Evolutionary conservation across 2,797 vertebrate species (phyloP), one percentile per base, ranked within the genome.

Genomic region (Sibirionetta formosa): DNA sequence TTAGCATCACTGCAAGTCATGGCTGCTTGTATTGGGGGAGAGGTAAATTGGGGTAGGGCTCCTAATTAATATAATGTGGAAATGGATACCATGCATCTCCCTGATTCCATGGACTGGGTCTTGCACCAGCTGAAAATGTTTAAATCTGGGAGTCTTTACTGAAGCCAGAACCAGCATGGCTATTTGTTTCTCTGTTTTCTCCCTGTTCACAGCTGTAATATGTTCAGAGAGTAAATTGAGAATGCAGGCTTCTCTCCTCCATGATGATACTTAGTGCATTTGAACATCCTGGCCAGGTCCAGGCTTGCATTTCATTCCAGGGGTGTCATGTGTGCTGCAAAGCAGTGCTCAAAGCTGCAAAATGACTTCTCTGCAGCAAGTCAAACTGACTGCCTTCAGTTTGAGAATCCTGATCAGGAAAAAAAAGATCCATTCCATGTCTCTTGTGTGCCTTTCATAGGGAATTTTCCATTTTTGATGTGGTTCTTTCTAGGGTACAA

Each of bases 241-340:
- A 36, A 38, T 27, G 7, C 31, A 85, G 42, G 35, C 40, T 54
- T 85, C 85, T 36, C 56, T 56, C 11, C 50, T 53, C 57, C 73
- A 56, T 77, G 53, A 22, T 56, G 56, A 11, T 57, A 29, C 8
- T 50, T 2, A 0, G 6, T 22, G 10, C 27, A 19, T 7, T 84
- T 65, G 46, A 51, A 40, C 68, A 48, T 63, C 86, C 71, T 0
- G 0, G 63, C 70, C 63, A 63, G 73, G 66, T 57, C 54, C 51
- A n/a, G 60, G 27, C 77, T 93, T 79, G 70, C 2, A 2, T 84
- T 78, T 88, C 70, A 44, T 93, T 84, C 50, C 51, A 42, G 66
- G 27, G 14, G 3, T 51, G 56, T 72, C 1, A 2, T 42, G 24
- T 33, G 51, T 42, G 23, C 75, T 73, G 66, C 51, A 82, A 72